Evolutionary conservation across 2,797 vertebrate genomes (phyloP), one percentile per base, ranked within the genome.

Genomic region (Syncerus caffer): DNA sequence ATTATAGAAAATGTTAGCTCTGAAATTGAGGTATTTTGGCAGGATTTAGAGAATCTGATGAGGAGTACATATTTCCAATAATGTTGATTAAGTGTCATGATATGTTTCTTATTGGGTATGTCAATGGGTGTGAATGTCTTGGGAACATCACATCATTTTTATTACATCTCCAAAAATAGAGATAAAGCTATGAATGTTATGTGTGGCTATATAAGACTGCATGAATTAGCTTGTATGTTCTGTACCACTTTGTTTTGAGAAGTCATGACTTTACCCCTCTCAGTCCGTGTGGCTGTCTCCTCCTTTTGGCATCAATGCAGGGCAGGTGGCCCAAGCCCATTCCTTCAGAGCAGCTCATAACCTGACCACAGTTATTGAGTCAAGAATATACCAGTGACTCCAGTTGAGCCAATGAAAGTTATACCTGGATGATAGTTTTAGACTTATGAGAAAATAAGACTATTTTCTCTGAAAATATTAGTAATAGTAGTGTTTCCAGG

Each of bases 381-480:
- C 53, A 84, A n/a, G 16, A 88, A 76, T 86, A 12, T 11, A 14
- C 34, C 31, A 57, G 4, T 94, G n/a, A 58, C 5, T 16, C 27
- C n/a, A 45, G 15, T 0, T 64, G 17, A 97, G 38, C 27, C 51
- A 90, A 27, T 85, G 13, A 74, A 58, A 96, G 7, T 91, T 11
- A 89, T 60, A 9, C 2, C 2, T 83, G 45, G 7, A 67, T 13
- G 4, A 47, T 51, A 80, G n/a, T 53, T 57, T 42, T 78, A 27
- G 29, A 31, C 10, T 64, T 8, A 13, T 53, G 58, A 86, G 64
- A 50, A 87, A 89, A 93, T 51, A 50, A 13, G 14, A 31, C 51
- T 67, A 14, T 13, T 71, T 85, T 90, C 34, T 92, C 34, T 95
- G 64, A 50, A 96, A 94, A 89, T 58, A 58, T 64, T 92, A 90